phyloP scores from a whole-genome alignment of 2,797 vertebrate genomes.

The Chelidonichthys spinosus region DNA sequence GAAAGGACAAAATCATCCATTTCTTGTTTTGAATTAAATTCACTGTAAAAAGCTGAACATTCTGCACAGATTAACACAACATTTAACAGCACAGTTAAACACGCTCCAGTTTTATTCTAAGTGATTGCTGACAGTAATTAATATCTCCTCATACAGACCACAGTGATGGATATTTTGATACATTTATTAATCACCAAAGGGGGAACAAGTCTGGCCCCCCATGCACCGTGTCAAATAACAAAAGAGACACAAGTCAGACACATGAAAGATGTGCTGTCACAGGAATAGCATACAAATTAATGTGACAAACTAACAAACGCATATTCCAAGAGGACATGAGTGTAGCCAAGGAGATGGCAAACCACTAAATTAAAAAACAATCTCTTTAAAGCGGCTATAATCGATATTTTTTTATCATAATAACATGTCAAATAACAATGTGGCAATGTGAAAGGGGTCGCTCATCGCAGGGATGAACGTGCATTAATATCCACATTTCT shows the following conservation, averaged over 20 bases:
- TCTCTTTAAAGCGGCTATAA: not conserved
- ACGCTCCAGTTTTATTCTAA: not conserved
- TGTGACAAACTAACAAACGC: no score
- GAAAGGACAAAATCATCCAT: constrained; percentile 3
- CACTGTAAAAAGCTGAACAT: not conserved
- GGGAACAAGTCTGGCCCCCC: not conserved
- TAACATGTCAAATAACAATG: not conserved
- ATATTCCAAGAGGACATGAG: not conserved
- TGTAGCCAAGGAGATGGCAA: not conserved
- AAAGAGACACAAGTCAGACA: constrained; percentile 1
- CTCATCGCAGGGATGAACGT: no score
- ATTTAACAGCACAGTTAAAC: not conserved
- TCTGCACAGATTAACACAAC: not conserved
- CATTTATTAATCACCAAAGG: not conserved
- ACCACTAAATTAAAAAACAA: not conserved
- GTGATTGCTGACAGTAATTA: not conserved
- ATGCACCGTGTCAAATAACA: not conserved
- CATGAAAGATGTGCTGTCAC: not conserved
- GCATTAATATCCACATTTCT: no score
- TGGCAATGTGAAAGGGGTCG: no score
- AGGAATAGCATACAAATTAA: not conserved
- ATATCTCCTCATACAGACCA: not conserved
- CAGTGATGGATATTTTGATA: constrained; percentile 18
- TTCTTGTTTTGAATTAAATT: constrained; percentile 19
- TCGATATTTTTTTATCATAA: not conserved